Evolutionary conservation across 2,113 vertebrate genomes (phyloP).

Genomic region (Colaptes auratus): DNA sequence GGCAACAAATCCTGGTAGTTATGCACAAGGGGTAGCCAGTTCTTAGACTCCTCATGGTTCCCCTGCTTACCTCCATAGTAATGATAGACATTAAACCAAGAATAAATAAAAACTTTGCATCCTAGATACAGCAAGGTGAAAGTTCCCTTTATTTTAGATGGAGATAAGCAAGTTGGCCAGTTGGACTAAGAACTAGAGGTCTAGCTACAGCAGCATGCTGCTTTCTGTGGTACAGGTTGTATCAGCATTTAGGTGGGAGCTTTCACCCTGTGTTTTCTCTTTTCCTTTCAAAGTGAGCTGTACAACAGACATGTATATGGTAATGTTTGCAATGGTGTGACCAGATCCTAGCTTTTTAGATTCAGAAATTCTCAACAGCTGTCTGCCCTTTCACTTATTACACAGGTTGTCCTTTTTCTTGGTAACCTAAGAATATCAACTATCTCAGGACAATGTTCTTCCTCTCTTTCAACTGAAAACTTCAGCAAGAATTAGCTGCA

Average conservation of each 20-base stretch:
- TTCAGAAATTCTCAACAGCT: not conserved
- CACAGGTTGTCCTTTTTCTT: not conserved
- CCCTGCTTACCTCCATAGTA: not conserved
- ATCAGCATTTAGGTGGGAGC: not conserved
- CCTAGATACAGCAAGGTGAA: not conserved
- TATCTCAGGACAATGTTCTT: not conserved
- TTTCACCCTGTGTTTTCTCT: not conserved
- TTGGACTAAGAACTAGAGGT: not conserved
- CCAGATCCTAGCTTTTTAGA: not conserved
- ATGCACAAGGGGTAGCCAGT: not conserved
- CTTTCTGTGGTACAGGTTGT: not conserved
- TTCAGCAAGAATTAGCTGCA: not conserved
- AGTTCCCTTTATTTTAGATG: not conserved
- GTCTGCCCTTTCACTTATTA: not conserved
- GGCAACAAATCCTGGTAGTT: not conserved
- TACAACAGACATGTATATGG: rapidly evolving
- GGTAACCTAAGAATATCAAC: not conserved
- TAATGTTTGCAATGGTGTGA: rapidly evolving
- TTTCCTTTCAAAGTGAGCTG: not conserved
- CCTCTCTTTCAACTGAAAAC: not conserved
- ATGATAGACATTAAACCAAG: not conserved
- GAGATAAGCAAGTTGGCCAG: not conserved
- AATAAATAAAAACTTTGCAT: not conserved
- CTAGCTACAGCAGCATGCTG: not conserved
- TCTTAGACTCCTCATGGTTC: not conserved